Base-by-base conservation (phyloP, 2,113 vertebrate species). In the Bucco capensis region DNA sequence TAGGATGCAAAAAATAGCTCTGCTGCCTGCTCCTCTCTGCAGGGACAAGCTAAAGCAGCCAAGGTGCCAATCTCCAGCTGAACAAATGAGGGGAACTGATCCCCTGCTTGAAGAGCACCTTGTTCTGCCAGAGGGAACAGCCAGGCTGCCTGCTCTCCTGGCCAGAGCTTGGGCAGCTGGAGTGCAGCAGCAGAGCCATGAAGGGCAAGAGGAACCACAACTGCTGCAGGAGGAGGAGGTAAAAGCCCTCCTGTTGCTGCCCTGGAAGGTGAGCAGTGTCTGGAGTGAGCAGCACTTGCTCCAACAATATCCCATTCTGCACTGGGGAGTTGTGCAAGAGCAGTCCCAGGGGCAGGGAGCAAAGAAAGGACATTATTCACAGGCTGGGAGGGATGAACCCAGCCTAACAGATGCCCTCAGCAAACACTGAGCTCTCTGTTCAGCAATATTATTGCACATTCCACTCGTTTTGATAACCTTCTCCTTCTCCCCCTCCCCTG, bases 391-490 rank as follows among this genome's bases (percentile, higher is more conserved):
- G 78, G 95, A 91, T 89, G 86, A 89, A 93, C 94, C 88, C 93
- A 28, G 80, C 83, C 74, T 94, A 89, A 93, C 91, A 86, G 95
- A 92, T 81, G 94, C 94, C 60, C 94, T 95, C 90, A 83, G 94
- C 94, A 97, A 96, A 97, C 97, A 97, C 97, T 97, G 93, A 80
- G 70, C 94, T 89, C 96, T 97, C 97, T 98, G 96, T 97, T 94
- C 76, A 11, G 96, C 75, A 96, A 97, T 95, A 96, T 95, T 95
- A 96, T 93, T 95, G 69, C 94, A 96, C 96, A 97, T 97, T 96
- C 96, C 95, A 92, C 72, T 92, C 94, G 83, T 97, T 97, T 96
- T 96, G 97, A 98, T 97, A 98, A 97, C 96, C 97, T 96, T 89
- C 90, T 92, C 93, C 83, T 96, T 95, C 85, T 60, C 40, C 87